Conservation (phyloP, 2,113 vertebrate species). For the Chelonoidis abingdonii region DNA sequence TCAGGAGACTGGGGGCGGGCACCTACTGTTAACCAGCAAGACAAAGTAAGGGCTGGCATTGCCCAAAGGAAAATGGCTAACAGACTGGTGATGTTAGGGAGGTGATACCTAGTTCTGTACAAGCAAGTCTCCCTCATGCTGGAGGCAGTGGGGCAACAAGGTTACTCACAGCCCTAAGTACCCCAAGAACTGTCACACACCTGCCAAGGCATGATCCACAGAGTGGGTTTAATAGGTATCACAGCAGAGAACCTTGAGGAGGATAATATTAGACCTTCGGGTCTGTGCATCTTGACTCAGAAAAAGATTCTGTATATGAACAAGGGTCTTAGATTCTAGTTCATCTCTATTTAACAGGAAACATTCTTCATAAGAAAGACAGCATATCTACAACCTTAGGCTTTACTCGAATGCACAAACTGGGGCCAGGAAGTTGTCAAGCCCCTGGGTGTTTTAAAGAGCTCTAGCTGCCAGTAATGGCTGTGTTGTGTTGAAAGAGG, state of each 20-base stretch:
- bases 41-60: no score
- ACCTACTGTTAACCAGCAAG: no score
- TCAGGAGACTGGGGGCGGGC: no score
- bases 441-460: not conserved
- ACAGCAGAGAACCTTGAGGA: not conserved
- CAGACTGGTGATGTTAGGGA: no score
- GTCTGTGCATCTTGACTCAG: not conserved
- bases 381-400: not conserved
- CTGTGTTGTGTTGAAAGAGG: not conserved
- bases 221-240: not conserved
- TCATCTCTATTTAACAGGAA: not conserved
- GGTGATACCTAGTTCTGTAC: no score
- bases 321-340: not conserved
- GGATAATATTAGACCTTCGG: not conserved
- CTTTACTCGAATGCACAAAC: not conserved
- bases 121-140: no score
- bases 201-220: not conserved
- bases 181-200: not conserved
- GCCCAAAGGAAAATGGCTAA: no score
- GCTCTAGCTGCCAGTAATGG: not conserved
- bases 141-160: no score
- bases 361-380: not conserved
- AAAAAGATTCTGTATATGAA: not conserved
- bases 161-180: no score
- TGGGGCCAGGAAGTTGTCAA: not conserved